Evolutionary conservation across 2,888 invertebrate species (phyloP), one percentile per base, ranked within the genome.

Genomic region (Ecdyonurus torrentis): DNA sequence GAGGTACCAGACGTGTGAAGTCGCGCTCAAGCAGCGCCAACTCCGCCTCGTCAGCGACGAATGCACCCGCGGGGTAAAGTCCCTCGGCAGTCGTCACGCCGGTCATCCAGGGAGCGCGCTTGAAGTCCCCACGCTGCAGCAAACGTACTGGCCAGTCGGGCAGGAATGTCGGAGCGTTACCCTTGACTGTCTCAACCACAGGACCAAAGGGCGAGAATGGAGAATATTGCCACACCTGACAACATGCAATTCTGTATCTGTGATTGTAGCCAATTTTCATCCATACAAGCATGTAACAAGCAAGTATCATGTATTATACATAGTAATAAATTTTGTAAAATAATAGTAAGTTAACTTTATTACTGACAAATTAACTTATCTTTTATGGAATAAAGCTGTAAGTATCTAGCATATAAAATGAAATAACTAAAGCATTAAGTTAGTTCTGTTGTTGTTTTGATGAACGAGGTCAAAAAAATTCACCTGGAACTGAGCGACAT

Each of bases 161-260:
- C 3, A 91, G 74, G 73, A 89, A 85, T n/a, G n/a, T n/a, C 0
- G 86, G 81, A 23, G 81, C 76, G 18, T 65, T 61, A 7, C 50
- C 24, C n/a, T 22, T 24, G 19, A n/a, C 22, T 0, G 71, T 63
- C 69, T 91, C 90, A 0, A 83, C 77, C 0, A 86, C 85, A 0
- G 88, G 86, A 0, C 83, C 86, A 71, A 89, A 89, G 0, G 86
- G 84, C 0, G 85, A 81, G 71, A 85, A 86, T 65, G 88, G 82
- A 71, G 83, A 81, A 69, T 84, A 84, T 19, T 83, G 72, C 76
- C 78, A 82, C 24, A 79, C 77, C 80, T 80, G 65, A 22, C 61
- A 62, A 58, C 52, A 3, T 22, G 52, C 19, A 53, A 63, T 25
- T 23, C 55, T n/a, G n/a, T 52, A 53, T 52, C n/a, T n/a, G n/a